Evolutionary conservation across 2,888 invertebrate genomes (phyloP).

Genomic region (Cactoblastis cactorum): DNA sequence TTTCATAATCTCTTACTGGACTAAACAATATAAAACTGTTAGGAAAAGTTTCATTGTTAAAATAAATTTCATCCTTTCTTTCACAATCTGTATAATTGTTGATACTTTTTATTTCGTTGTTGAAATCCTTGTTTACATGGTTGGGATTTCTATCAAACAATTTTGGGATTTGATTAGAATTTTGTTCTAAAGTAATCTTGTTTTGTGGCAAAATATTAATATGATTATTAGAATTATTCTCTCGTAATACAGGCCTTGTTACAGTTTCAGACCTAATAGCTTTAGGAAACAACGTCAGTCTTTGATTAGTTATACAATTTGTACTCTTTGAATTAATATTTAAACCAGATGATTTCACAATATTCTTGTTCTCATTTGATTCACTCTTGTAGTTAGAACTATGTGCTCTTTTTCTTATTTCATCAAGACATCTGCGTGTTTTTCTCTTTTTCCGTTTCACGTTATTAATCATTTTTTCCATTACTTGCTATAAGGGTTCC

Average conservation of each 20-base stretch:
- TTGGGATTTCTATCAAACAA: background rate
- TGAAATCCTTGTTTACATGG: background rate
- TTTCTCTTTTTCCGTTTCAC: slow-evolving; percentile 10
- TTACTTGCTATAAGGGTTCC: background rate
- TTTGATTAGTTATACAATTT: slow-evolving; percentile 44
- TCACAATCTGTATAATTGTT: background rate
- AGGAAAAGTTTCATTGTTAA: slow-evolving; percentile 17
- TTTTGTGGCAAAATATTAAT: background rate
- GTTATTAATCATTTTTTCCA: slow-evolving; percentile 1
- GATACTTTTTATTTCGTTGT: background rate
- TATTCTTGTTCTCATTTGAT: background rate
- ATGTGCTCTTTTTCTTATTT: slow-evolving; percentile 12
- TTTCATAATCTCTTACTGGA: slow-evolving; percentile 20
- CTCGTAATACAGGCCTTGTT: slow-evolving; percentile 43
- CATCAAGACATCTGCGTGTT: slow-evolving; percentile 12
- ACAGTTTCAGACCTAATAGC: slow-evolving; percentile 59
- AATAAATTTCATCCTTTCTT: slow-evolving; percentile 19
- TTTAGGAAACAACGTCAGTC: slow-evolving; percentile 59
- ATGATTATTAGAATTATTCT: slow-evolving; percentile 25
- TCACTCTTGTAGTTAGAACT: background rate
- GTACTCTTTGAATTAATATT: background rate
- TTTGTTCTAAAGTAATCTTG: background rate
- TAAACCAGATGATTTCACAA: background rate
- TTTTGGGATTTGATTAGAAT: background rate
- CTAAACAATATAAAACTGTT: slow-evolving; percentile 29